Evolutionary conservation across 2,797 vertebrate species (phyloP).

Genomic region (Cottoperca gobio): DNA sequence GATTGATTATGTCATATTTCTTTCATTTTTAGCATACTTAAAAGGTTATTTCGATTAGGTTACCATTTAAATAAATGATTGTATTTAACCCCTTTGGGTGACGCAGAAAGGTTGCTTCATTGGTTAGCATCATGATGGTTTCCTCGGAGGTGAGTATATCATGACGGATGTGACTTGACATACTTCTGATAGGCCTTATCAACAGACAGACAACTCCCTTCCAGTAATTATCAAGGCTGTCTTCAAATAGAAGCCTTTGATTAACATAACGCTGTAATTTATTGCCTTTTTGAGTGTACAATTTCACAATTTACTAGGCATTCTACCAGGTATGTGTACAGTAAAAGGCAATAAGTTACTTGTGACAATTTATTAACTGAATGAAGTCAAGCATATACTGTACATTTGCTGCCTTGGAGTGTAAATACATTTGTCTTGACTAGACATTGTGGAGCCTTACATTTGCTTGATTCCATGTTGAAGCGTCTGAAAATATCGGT

Average conservation of each 20-base stretch:
- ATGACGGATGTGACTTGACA: conserved; percentile 10
- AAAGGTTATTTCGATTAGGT: neutral
- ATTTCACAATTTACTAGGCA: neutral
- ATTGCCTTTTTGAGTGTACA: neutral
- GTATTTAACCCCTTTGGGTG: neutral
- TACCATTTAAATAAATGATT: neutral
- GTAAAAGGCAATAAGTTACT: conserved; percentile 45
- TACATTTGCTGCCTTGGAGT: neutral
- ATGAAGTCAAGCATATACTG: neutral
- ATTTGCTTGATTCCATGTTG: neutral
- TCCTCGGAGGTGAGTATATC: neutral
- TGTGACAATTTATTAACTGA: conserved; percentile 36
- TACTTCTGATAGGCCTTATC: conserved; percentile 14
- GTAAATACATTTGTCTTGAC: conserved; percentile 16
- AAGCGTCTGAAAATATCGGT: neutral
- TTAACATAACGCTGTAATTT: neutral
- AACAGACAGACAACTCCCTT: conserved; percentile 17
- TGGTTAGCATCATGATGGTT: neutral
- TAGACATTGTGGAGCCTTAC: neutral
- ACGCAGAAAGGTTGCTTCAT: neutral
- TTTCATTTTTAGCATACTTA: neutral
- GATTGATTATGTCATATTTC: conserved; percentile 15
- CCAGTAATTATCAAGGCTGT: neutral
- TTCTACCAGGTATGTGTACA: neutral
- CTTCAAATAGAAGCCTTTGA: conserved; percentile 23